Evolutionary conservation across 1,140 invertebrate species (phyloP), one percentile per base, ranked within the genome.

Genomic region (Frieseomelitta varia): DNA sequence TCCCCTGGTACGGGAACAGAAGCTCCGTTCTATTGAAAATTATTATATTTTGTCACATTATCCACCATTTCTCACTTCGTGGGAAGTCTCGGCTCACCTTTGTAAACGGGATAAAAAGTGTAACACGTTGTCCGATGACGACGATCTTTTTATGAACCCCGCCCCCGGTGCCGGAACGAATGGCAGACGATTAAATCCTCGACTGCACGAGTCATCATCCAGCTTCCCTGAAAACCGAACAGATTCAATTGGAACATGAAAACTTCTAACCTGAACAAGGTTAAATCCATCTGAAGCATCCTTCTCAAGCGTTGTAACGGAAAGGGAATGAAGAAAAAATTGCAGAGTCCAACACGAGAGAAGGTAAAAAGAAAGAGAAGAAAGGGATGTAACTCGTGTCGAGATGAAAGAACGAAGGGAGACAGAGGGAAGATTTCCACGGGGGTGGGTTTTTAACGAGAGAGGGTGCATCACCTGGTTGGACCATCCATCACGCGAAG

Each of bases 381-480:
- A 6, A 1, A 24, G 34, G 15, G 73, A 76, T 0, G 15, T 24
- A 63, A 12, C 3, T 58, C 55, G 56, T n/a, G 55, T 56, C 27
- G 71, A 17, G 55, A 53, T 14, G 15, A 27, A 51, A 12, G n/a
- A 53, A 21, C 51, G 72, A 53, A 53, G 39, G 17, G 34, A 39
- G 39, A 72, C 8, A 56, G 8, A 53, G 30, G 21, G 34, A 51
- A 61, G 27, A n/a, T 30, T 69, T 88, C 2, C 55, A 88, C 61
- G 80, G 61, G 76, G 76, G 76, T 85, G 84, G 72, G 68, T 63
- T 79, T 85, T 79, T 81, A 79, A 58, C 55, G 78, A 79, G 87
- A 69, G 87, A 69, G 87, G 72, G 81, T 90, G 87, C 87, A 90
- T 90, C 88, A 90, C 88, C 88, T 90, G 88, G 88, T 69, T 58